A percentile compares a stretch with the other conserved stretches of the same genome.
Conservation (phyloP, 2,113 vertebrate genomes). For the Picathartes gymnocephalus region DNA sequence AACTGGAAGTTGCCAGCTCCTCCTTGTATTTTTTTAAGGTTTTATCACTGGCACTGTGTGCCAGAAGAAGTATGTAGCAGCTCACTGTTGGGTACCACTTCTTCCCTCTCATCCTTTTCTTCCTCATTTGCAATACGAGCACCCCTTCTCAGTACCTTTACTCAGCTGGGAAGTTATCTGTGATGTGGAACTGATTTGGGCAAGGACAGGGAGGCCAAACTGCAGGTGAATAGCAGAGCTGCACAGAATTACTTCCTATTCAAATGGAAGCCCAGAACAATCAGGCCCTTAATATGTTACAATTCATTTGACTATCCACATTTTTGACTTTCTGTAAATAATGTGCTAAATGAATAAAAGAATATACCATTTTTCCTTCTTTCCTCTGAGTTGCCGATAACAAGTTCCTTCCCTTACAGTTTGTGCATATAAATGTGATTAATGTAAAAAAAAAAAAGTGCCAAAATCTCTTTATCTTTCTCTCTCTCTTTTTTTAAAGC, state of each 20-base stretch:
- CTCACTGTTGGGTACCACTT: background rate
- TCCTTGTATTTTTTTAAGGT: background rate
- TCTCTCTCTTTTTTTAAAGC: conserved; percentile 65
- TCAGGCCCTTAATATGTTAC: background rate
- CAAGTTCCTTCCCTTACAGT: conserved; percentile 62
- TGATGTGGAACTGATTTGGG: background rate
- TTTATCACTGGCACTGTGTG: background rate
- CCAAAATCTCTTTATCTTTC: conserved; percentile 57
- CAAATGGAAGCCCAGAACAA: background rate
- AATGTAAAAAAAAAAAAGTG: conserved; percentile 54
- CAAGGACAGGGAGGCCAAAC: background rate
- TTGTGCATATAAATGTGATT: conserved; percentile 67
- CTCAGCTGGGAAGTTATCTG: background rate
- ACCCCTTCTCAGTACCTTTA: background rate
- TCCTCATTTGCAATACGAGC: background rate
- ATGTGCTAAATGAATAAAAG: conserved; percentile 58
- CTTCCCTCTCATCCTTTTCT: background rate
- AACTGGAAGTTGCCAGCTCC: background rate
- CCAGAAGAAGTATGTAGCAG: background rate
- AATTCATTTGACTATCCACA: conserved; percentile 22
- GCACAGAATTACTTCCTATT: background rate
- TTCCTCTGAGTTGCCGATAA: conserved; percentile 57
- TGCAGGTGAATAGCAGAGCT: background rate
- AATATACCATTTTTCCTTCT: conserved; percentile 53
- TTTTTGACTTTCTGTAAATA: conserved; percentile 59